These are phyloP conservation scores for Clarias magur DNA, from an alignment of 2,113 vertebrate genomes.

Conservation along the genomic window DNA sequence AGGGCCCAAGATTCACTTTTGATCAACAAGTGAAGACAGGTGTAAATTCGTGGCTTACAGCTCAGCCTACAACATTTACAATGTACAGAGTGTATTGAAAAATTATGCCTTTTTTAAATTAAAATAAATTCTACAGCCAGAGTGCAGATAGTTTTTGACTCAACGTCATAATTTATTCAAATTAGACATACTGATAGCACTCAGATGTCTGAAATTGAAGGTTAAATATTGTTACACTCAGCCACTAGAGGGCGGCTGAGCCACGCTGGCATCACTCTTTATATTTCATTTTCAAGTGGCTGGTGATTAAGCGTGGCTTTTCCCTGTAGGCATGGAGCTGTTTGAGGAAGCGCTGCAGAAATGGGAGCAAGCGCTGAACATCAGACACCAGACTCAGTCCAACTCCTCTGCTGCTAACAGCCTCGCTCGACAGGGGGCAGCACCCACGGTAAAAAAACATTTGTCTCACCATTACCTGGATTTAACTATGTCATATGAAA, in stretches of 20 bases:
- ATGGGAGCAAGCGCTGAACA: slow-evolving; percentile 91
- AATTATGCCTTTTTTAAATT: no score
- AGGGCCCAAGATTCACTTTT: no score
- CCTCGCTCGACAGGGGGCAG: slow-evolving; percentile 64
- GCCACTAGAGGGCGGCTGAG: not conserved
- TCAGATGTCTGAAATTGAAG: not conserved
- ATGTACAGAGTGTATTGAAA: no score
- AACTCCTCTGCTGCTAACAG: slow-evolving; percentile 68
- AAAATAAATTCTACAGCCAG: no score
- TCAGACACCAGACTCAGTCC: slow-evolving; percentile 77
- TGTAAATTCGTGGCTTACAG: no score
- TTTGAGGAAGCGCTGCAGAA: slow-evolving; percentile 96
- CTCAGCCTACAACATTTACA: no score
- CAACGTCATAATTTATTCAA: not conserved
- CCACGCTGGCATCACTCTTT: not conserved
- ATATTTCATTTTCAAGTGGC: no score
- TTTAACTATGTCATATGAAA: slow-evolving; percentile 57
- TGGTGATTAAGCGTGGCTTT: not conserved
- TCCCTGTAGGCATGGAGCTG: slow-evolving; percentile 87
- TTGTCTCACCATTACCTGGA: not conserved
- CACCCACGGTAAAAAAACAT: slow-evolving; percentile 58
- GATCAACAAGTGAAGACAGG: no score
- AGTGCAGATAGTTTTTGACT: no score
- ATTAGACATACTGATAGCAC: not conserved
- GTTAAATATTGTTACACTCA: not conserved